Base-by-base conservation (phyloP, 1,140 invertebrate species). In the Stenopsyche tienmushanensis region DNA sequence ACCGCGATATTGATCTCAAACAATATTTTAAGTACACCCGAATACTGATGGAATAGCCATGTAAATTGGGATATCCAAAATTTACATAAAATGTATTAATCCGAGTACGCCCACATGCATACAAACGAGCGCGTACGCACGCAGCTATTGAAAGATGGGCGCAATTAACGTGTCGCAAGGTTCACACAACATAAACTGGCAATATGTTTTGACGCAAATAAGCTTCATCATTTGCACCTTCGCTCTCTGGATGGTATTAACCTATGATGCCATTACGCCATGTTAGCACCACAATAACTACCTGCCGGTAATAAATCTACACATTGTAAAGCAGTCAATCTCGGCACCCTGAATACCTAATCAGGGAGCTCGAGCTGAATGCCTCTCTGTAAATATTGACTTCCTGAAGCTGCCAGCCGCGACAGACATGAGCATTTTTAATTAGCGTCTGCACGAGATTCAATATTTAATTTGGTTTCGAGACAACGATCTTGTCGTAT, bases 301-400 rank as follows among this genome's bases (percentile, higher is more conserved):
- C 39, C 54, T 20, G 54, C n/a, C 41, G 29, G 54, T 42, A 57
- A 57, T 57, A 57, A 57, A 57, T 57, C 54, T 21, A 39, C 39
- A 57, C 17, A 39, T 39, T 52, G 52, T 34, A 15, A 18, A 17
- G 13, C 25, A 54, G 52, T 54, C 52, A 34, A 54, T 54, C 52
- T 17, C 15, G 26, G 39, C 24, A 25, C 17, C 25, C 52, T 17
- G 52, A 54, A 54, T 54, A 29, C 52, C 25, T 34, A 54, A 54
- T 54, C 52, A 54, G 39, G 8, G 52, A n/a, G 49, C 21, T 25
- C 9, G 29, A 52, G 26, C 24, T 3, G 15, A 39, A 13, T 5
- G 29, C 13, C 3, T 44, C 3, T 44, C 13, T 3, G 41, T 15
- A 44, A 44, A 15, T 17, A 13, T 44, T 44, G 18, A 44, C 18